Base-by-base conservation (phyloP, 2,113 vertebrate species). In the Chelonoidis abingdonii region DNA sequence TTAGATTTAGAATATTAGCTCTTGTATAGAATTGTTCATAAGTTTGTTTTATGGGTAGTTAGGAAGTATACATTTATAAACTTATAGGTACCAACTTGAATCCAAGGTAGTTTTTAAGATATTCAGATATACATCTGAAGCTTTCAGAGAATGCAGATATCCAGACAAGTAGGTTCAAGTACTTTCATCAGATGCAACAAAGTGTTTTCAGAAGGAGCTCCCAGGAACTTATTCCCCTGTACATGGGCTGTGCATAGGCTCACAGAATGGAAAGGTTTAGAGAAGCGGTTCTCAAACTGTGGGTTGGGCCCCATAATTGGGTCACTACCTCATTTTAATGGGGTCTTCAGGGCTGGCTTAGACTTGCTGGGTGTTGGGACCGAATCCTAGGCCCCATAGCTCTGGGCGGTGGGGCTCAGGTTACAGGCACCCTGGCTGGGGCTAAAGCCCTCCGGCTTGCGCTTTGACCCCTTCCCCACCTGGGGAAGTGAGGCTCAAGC, bases 161-260 rank as follows among this genome's bases (percentile, higher is more conserved):
- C 9, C 75, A 50, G 21, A 84, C 50, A 88, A 93, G 10, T 31
- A 62, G 38, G 3, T 47, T 80, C 21, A 27, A 57, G 2, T 1
- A 14, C 5, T 95, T 94, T 17, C 4, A 54, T 8, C 17, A 53
- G 22, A 95, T 84, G 17, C 10, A 84, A 62, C 2, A 75, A 75
- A 89, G 84, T 86, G 82, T 41, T 25, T 86, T 93, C 86, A 83
- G 12, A 72, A 54, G 8, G 8, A 65, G 6, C 84, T 91, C 81
- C 44, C 49, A 10, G 2, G 84, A 78, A 49, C 6, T n/a, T 3
- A 54, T 0, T n/a, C 5, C 17, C 84, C 91, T 21, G 4, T 78
- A 52, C 1, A 1, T 27, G 80, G 5, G 2, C 1, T 69, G 54
- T 80, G 9, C 1, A 1, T 78, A 8, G 38, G 2, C 59, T 81